Percentiles rank a stretch among this genome's conserved stretches.
Conservation (phyloP, 2,797 vertebrate species). For the Anguilla obscura region DNA sequence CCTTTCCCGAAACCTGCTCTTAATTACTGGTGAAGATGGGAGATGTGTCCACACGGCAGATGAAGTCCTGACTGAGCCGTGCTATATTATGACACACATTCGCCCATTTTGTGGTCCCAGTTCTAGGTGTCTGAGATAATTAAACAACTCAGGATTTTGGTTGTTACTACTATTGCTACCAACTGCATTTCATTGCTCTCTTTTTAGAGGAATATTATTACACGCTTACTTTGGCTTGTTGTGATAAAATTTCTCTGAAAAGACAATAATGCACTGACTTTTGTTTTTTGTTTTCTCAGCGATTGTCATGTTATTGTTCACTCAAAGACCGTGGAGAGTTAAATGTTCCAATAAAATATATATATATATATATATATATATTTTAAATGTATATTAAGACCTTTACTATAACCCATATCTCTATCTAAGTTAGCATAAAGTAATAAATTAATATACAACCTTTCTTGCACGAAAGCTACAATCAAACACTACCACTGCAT, state of each 20-base stretch:
- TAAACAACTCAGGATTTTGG: not conserved
- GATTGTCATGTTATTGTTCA: not conserved
- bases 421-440: not conserved
- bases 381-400: not conserved
- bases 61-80: not conserved
- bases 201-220: too few species aligned
- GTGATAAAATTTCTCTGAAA: not conserved
- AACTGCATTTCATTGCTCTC: too few species aligned
- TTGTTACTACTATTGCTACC: not conserved
- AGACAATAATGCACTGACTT: not conserved
- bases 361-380: too few species aligned
- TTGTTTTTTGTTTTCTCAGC: not conserved
- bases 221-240: not conserved
- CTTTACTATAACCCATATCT: not conserved
- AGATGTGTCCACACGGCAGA: slow-evolving; percentile 26
- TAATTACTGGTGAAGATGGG: slow-evolving; percentile 33
- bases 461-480: not conserved
- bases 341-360: not conserved
- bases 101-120: not conserved
- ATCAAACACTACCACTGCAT: not conserved
- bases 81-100: not conserved
- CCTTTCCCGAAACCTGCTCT: not conserved
- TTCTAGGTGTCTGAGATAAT: not conserved
- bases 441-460: not conserved
- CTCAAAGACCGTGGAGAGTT: not conserved